Evolutionary conservation across 2,888 invertebrate species (phyloP).

Genomic region (Polydrusus cervinus): DNA sequence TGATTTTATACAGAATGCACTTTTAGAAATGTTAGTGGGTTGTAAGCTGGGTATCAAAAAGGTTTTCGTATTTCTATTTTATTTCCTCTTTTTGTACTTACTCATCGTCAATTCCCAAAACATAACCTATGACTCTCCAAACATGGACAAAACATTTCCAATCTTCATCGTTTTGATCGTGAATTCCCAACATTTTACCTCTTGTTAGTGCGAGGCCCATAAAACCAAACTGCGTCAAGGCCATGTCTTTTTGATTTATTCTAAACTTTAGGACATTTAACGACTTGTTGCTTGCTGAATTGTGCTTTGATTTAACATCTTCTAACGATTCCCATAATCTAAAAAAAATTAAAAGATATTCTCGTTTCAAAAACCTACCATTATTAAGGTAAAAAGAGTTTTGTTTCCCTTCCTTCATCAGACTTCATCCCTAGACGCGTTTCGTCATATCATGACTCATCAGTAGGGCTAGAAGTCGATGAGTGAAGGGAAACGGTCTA

Average conservation of each 20-base stretch:
- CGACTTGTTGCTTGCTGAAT: constrained; percentile 75
- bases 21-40: too few species aligned
- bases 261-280: constrained; percentile 72
- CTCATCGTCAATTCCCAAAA: constrained; percentile 88
- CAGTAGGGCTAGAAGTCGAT: too few species aligned
- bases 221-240: constrained; percentile 90
- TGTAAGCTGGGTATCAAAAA: not conserved
- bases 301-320: constrained; percentile 80
- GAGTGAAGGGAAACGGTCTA: too few species aligned
- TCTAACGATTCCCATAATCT: constrained; percentile 82
- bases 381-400: too few species aligned
- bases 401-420: too few species aligned
- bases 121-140: constrained; percentile 87
- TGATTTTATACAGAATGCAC: too few species aligned
- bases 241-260: constrained; percentile 89
- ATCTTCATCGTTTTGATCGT: constrained; percentile 75
- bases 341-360: constrained; percentile 49
- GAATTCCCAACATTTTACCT: constrained; percentile 79
- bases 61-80: too few species aligned
- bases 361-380: too few species aligned
- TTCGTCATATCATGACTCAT: too few species aligned
- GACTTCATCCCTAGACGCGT: too few species aligned
- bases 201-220: constrained; percentile 82
- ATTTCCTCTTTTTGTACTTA: constrained; percentile 65
- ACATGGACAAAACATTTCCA: constrained; percentile 85